Percentiles rank a stretch among this genome's conserved stretches.
Evolutionary conservation across 2,113 vertebrate species (phyloP).

Genomic region (Perognathus longimembris): DNA sequence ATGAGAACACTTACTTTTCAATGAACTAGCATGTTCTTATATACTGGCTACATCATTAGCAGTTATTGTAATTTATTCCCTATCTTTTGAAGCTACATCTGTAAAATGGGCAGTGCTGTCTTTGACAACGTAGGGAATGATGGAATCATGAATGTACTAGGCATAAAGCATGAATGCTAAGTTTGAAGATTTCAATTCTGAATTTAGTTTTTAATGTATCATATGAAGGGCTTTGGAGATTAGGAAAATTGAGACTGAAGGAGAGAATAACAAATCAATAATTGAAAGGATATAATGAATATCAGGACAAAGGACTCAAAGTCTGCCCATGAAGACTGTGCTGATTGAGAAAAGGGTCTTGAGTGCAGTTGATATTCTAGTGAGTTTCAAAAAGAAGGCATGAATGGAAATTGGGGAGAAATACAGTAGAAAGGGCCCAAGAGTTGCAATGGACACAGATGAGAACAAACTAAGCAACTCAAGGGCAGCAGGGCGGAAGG

Average conservation of each 20-base stretch:
- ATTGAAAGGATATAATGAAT: slow-evolving; percentile 12
- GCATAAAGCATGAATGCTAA: not conserved
- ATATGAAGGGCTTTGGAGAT: not conserved
- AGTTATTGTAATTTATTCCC: slow-evolving; percentile 1
- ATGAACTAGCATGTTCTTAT: not conserved
- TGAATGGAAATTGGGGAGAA: no score
- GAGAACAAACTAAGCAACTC: no score
- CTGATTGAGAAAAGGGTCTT: not conserved
- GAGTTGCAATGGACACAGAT: no score
- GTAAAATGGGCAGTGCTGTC: not conserved
- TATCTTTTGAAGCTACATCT: not conserved
- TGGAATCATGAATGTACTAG: not conserved
- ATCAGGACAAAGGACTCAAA: not conserved
- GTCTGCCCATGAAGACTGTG: not conserved
- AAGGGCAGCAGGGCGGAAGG: no score
- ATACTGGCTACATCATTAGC: not conserved
- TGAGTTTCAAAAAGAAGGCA: no score
- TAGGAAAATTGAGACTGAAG: not conserved
- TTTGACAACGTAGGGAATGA: slow-evolving; percentile 4
- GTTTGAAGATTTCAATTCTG: not conserved
- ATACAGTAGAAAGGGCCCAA: no score
- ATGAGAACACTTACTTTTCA: slow-evolving; percentile 25
- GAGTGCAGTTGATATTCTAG: not conserved
- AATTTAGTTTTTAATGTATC: slow-evolving; percentile 12
- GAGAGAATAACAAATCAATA: not conserved